Evolutionary conservation across 2,888 invertebrate species (phyloP), one percentile per base, ranked within the genome.

Genomic region (Toxonevra muliebris): DNA sequence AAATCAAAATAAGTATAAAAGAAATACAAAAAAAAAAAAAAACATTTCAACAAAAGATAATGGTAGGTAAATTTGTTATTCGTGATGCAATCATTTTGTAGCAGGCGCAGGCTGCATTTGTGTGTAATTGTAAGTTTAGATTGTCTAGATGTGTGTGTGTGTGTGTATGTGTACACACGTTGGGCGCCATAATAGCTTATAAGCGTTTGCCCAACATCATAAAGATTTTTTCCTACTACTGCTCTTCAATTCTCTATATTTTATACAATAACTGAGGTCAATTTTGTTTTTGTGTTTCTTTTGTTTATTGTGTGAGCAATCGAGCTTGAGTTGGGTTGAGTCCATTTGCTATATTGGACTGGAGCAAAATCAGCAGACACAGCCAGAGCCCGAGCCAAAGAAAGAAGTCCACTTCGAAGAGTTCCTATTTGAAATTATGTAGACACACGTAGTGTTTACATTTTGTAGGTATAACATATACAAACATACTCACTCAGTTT

Each of bases 71-170:
- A 80, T 80, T 80, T 79, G 81, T 77, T 79, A 77, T 80, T 80
- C 81, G 81, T 80, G 80, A 76, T 75, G 73, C 76, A 78, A 80
- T 79, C 80, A 80, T 80, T 79, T 68, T 65, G 57, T 43, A 45
- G 48, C 58, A 40, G 41, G 45, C 19, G 43, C 45, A 45, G 19
- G 42, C 55, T 63, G 43, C 12, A 43, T 20, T 30, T 54, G 54
- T 45, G 8, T 55, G 30, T 63, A 54, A 50, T 40, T 41, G 61
- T 8, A 11, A 50, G 5, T 17, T 5, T 17, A 15, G 19, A 52
- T 45, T 40, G 50, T n/a, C 30, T 61, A 7, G 10, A 54, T 12
- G 19, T 53, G 2, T 30, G 65, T 45, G 40, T 17, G n/a, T 4
- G n/a, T 40, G 9, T 30, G 13, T 11, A 40, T 15, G 69, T 70